These are phyloP conservation scores for Balaeniceps rex DNA, from an alignment of 2,113 vertebrate genomes.

Conservation along the genomic window DNA sequence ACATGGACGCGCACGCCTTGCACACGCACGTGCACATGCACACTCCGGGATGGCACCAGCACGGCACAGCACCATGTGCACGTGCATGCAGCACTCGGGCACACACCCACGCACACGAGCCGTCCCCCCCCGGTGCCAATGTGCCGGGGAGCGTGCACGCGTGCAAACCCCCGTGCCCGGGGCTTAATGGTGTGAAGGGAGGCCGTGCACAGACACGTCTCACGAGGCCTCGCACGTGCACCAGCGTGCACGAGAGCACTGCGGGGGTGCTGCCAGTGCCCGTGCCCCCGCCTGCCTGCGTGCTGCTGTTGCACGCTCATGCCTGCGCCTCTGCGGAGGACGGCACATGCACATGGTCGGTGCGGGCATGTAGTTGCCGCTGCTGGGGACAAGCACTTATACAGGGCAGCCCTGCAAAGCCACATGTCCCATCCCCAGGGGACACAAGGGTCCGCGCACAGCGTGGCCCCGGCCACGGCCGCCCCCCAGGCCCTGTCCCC, in stretches of 20 bases:
- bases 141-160: accelerated
- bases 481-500: not conserved
- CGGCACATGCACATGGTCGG: accelerated
- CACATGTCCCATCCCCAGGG: not conserved
- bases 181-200: not conserved
- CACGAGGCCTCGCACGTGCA: accelerated
- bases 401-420: not conserved
- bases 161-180: not conserved
- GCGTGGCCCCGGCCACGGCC: accelerated
- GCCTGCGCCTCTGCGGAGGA: accelerated
- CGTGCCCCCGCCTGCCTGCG: accelerated
- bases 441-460: not conserved
- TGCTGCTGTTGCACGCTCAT: not conserved
- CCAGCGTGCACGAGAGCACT: accelerated
- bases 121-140: accelerated
- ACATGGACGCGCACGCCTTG: accelerated
- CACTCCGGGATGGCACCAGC: accelerated
- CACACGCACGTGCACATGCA: accelerated
- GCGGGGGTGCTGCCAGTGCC: not conserved
- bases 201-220: accelerated
- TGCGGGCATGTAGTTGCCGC: accelerated
- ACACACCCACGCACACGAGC: accelerated
- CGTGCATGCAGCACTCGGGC: accelerated
- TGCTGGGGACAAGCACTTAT: accelerated
- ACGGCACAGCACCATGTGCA: accelerated